These are phyloP conservation scores for Coryphaenoides rupestris DNA, from an alignment of 2,113 vertebrate species.

Conservation along the genomic window DNA sequence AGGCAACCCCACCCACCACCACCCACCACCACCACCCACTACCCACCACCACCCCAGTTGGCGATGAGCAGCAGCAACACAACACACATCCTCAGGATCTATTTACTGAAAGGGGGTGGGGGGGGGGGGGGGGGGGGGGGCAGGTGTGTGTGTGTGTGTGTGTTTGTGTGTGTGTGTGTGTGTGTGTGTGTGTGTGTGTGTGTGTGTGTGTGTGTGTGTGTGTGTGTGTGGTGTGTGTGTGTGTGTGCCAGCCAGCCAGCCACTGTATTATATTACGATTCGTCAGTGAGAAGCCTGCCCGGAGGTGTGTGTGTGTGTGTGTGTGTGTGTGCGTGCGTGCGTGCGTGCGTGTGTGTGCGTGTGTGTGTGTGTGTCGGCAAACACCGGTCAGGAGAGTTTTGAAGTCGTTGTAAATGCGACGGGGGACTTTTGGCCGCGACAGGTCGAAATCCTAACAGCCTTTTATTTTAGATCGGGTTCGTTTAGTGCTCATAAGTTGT, in stretches of 20 bases:
- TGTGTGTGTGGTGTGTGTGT: no score
- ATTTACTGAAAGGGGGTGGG: no score
- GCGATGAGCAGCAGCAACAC: constrained; percentile 47
- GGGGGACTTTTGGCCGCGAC: constrained; percentile 17
- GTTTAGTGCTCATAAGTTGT: background rate
- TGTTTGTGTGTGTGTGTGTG: no score
- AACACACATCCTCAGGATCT: constrained; percentile 47
- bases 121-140: no score
- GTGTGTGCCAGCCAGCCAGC: constrained; percentile 57
- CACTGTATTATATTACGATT: constrained; percentile 44
- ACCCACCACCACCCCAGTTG: constrained; percentile 42
- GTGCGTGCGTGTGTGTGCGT: no score
- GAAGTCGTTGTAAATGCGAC: constrained; percentile 53
- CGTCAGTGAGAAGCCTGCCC: constrained; percentile 38
- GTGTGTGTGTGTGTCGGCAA: no score
- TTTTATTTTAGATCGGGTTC: constrained; percentile 52
- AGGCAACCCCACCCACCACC: constrained; percentile 40
- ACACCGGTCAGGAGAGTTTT: constrained; percentile 43
- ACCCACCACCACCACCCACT: no score
- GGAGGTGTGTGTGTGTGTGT: constrained; percentile 61
- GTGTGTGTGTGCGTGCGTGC: no score
- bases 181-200: no score
- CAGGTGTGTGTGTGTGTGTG: no score
- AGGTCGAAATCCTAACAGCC: constrained; percentile 54
- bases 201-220: no score